Base-by-base conservation (phyloP, 1,140 invertebrate species). In the Cyrtorhinus lividipennis region DNA sequence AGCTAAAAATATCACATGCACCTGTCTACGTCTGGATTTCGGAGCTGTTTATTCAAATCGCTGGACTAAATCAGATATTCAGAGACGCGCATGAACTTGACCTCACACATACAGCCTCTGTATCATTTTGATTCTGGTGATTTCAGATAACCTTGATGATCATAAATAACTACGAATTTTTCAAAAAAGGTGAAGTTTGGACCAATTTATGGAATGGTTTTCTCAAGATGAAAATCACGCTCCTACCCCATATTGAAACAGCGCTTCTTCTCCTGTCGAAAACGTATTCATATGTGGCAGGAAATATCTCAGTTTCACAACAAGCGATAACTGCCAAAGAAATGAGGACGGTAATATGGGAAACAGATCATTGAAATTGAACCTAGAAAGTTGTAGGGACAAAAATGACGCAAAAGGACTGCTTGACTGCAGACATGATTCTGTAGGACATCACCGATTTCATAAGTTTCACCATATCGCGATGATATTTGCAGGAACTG, bases 131-230 rank as follows among this genome's bases (percentile, higher is more conserved):
- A n/a, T n/a, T n/a, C n/a, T n/a, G n/a, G 2, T 18, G n/a, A 38
- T 58, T 38, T 22, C 18, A 64, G 63, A 61, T 64, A 1, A 64
- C 63, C n/a, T 24, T 64, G 23, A 26, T 61, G 38, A 56, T 64
- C 15, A 64, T 64, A 1, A 30, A 56, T 1, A 5, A 60, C n/a
- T 64, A 61, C 38, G 64, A 65, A 23, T 44, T 22, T 20, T 56
- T 65, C 44, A 65, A 65, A 46, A 27, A 58, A 59, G 60, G 60
- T 0, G 64, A 65, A 62, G 56, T 62, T 1, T 59, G 44, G 26
- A 1, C 2, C 1, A 46, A 65, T 24, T 26, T 65, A 2, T 1
- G 18, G 23, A 24, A 12, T 8, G 26, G 26, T 12, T 20, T 65
- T 13, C 23, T 56, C 0, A 38, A 44, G 13, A 26, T 10, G 3